A percentile compares a stretch with the other conserved stretches of the same genome.
phyloP scores from a whole-genome alignment of 2,888 invertebrate species.

The Venustoraphidia nigricollis region DNA sequence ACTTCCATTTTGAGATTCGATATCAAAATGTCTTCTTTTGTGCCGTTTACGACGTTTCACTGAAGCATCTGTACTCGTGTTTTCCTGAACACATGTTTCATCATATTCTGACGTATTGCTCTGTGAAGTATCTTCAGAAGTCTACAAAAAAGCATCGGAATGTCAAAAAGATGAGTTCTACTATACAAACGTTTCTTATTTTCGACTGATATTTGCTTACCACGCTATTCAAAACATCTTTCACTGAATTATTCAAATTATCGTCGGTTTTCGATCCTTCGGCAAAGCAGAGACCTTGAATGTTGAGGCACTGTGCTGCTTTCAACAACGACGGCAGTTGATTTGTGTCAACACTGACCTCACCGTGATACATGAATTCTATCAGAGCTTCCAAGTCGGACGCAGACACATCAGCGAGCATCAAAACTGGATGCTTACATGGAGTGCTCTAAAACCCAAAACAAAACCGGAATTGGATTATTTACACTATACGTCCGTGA shows the following conservation, averaged over 20 bases:
- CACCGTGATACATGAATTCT: slow-evolving; percentile 45
- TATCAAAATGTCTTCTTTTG: too few relatives aligned
- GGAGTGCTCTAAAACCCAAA: slow-evolving; percentile 35
- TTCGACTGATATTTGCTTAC: slow-evolving; percentile 3
- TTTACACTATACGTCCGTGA: too few relatives aligned
- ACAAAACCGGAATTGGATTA: too few relatives aligned
- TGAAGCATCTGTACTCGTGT: slow-evolving; percentile 19
- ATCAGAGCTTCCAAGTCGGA: slow-evolving; percentile 43
- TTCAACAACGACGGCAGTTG: slow-evolving; percentile 43
- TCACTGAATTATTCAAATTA: slow-evolving; percentile 6
- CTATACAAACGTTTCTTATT: not conserved
- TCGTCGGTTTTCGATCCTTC: slow-evolving; percentile 26
- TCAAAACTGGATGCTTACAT: slow-evolving; percentile 47
- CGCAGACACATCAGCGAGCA: slow-evolving; percentile 44
- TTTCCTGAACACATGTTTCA: slow-evolving; percentile 20
- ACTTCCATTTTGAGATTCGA: too few relatives aligned
- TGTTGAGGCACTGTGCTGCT: slow-evolving; percentile 44
- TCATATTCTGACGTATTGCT: slow-evolving; percentile 8
- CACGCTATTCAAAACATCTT: slow-evolving; percentile 7
- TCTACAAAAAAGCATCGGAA: slow-evolving; percentile 3
- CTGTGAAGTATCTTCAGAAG: slow-evolving; percentile 11
- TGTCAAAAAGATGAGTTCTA: not conserved
- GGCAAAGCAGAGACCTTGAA: slow-evolving; percentile 40
- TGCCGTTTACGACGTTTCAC: slow-evolving; percentile 7
- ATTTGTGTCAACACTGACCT: slow-evolving; percentile 44